These are phyloP conservation scores for Drosophila truncata DNA, from an alignment of 1,140 invertebrate genomes.

Conservation along the genomic window DNA sequence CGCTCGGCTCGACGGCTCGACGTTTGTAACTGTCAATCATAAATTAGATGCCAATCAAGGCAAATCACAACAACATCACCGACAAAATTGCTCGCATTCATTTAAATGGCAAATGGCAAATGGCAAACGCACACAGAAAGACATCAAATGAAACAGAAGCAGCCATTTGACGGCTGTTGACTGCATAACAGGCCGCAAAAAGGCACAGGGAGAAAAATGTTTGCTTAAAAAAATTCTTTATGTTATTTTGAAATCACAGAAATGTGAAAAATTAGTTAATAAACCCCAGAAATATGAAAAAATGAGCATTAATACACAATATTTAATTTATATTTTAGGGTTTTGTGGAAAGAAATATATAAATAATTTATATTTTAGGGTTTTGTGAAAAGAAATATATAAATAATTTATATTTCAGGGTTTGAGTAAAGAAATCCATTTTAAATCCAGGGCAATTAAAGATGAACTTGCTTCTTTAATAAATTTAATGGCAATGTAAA, in stretches of 20 bases:
- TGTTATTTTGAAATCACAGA: no score
- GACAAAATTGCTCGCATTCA: slow-evolving; percentile 60
- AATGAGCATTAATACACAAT: background rate
- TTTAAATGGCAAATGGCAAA: slow-evolving; percentile 67
- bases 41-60: slow-evolving; percentile 80
- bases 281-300: no score
- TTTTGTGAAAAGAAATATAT: no score
- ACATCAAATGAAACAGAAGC: slow-evolving; percentile 38
- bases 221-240: no score
- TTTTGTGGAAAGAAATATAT: no score
- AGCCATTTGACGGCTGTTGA: slow-evolving; percentile 30
- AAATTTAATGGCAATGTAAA: background rate
- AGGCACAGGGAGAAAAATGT: slow-evolving; percentile 1
- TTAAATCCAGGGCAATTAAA: background rate
- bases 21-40: slow-evolving; percentile 81
- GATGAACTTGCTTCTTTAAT: background rate
- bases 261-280: no score
- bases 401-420: no score
- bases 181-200: slow-evolving; percentile 33
- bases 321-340: no score
- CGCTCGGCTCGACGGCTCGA: slow-evolving; percentile 19
- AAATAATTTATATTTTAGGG: no score
- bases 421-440: background rate
- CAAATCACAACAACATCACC: slow-evolving; percentile 63
- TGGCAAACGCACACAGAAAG: slow-evolving; percentile 47